Evolutionary conservation across 1,140 invertebrate genomes (phyloP).

Genomic region (Pogonomyrmex barbatus): DNA sequence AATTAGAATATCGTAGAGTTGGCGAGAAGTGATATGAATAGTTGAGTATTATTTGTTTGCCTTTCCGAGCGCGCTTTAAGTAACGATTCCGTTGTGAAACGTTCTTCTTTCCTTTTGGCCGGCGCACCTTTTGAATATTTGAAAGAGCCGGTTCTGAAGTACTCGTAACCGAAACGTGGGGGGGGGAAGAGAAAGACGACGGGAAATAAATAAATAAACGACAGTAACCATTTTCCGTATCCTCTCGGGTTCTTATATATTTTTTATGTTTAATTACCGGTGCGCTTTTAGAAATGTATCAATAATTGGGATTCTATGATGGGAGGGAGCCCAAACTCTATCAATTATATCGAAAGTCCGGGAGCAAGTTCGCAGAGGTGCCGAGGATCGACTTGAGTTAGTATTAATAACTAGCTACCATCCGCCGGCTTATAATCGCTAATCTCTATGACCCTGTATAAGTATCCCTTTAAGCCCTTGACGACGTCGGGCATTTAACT

Average conservation of each 20-base stretch:
- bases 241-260: not conserved
- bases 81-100: constrained; percentile 49
- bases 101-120: constrained; percentile 34
- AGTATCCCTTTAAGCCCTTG: constrained; percentile 67
- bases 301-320: not conserved
- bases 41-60: constrained; percentile 55
- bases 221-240: not conserved
- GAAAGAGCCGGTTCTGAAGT: not conserved
- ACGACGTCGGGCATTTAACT: constrained; percentile 67
- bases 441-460: constrained; percentile 67
- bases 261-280: not conserved
- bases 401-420: constrained; percentile 63
- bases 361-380: constrained; percentile 22
- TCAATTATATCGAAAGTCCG: constrained; percentile 43
- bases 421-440: constrained; percentile 63
- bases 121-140: constrained; percentile 48
- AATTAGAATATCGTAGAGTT: constrained; percentile 67
- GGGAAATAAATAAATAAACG: constrained; percentile 49
- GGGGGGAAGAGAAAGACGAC: not conserved
- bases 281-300: constrained; percentile 6
- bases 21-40: constrained; percentile 65
- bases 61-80: constrained; percentile 48
- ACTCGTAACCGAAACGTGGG: constrained; percentile 17
- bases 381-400: constrained; percentile 39
- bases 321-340: constrained; percentile 6